phyloP scores from a whole-genome alignment of 2,888 invertebrate species.

The Euphydryas editha region DNA sequence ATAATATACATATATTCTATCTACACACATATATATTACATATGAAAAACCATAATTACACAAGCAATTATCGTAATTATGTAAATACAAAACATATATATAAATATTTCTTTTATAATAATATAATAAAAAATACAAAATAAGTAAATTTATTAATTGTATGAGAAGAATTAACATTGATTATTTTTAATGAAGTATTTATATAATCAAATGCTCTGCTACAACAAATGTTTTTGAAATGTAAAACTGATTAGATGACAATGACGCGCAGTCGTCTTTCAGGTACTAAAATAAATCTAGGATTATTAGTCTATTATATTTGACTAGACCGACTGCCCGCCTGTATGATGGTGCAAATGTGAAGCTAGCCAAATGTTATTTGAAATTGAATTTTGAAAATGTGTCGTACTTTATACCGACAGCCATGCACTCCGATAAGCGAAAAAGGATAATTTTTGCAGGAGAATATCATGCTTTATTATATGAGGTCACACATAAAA shows the following conservation, averaged over 20 bases:
- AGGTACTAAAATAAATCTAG: conserved; percentile 27
- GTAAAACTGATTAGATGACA: conserved; percentile 64
- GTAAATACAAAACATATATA: not conserved
- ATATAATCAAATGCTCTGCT: conserved; percentile 12
- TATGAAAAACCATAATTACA: not conserved
- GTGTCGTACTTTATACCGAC: conserved; percentile 58
- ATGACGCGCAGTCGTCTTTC: conserved; percentile 71
- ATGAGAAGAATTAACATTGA: conserved; percentile 1
- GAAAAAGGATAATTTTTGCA: conserved; percentile 55
- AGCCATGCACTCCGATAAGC: conserved; percentile 80
- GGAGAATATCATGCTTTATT: conserved; percentile 71
- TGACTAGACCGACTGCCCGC: conserved; percentile 68
- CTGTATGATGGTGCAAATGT: conserved; percentile 70
- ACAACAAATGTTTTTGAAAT: conserved; percentile 65
- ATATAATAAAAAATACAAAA: not conserved
- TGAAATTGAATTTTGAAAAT: conserved; percentile 62
- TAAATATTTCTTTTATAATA: not conserved
- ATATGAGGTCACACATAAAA: conserved; percentile 74
- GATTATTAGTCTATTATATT: conserved; percentile 23
- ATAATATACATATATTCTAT: conserved; percentile 27
- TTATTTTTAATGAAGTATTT: not conserved
- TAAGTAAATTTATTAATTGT: not conserved
- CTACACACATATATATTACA: conserved; percentile 10
- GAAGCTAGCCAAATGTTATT: conserved; percentile 55
- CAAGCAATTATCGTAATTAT: not conserved